Evolutionary conservation across 2,888 invertebrate species (phyloP), one percentile per base, ranked within the genome.

Genomic region (Stenoptilia bipunctidactyla): DNA sequence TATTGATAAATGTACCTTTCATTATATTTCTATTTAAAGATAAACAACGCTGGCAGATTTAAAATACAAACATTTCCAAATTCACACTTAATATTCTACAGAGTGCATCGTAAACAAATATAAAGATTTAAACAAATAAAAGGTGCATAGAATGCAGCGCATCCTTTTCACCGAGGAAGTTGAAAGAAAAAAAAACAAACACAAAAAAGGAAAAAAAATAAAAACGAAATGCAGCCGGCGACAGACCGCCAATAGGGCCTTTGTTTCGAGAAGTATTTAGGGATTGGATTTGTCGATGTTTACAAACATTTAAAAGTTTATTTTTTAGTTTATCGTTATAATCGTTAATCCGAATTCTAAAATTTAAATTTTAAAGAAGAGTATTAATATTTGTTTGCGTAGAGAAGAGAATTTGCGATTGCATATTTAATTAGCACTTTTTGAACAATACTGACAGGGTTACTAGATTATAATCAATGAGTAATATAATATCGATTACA

Each of bases 111-210:
- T 40, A 54, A 50, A 49, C 41, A 52, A 57, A 55, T 38, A 54
- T 53, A 52, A 48, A 46, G 45, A 49, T 52, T 50, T 55, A 64
- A 61, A 58, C 55, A 66, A 72, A 67, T 61, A 68, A 67, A 66
- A 57, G 52, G 52, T 50, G 58, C 53, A 55, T 62, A 69, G 67
- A 68, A 71, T 66, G 64, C 67, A 60, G 48, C 62, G 66, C 66
- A 65, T 76, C 70, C 67, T 71, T n/a, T n/a, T 63, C 67, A 64
- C 61, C 51, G 57, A 68, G 70, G 72, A 74, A 73, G 69, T 69
- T 59, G 55, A 62, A 54, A 59, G 55, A 46, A 42, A 30, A 30
- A 30, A 30, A 30, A 12, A 30, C 34, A 36, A 37, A 27, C 14
- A 40, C n/a, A 10, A 40, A 20, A 20, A 20, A 20, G 20, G 20